Percentiles rank a stretch among this genome's conserved stretches.
phyloP scores from a whole-genome alignment of 53 echinoderm and acorn worm species.

The Temnopleurus reevesii region DNA sequence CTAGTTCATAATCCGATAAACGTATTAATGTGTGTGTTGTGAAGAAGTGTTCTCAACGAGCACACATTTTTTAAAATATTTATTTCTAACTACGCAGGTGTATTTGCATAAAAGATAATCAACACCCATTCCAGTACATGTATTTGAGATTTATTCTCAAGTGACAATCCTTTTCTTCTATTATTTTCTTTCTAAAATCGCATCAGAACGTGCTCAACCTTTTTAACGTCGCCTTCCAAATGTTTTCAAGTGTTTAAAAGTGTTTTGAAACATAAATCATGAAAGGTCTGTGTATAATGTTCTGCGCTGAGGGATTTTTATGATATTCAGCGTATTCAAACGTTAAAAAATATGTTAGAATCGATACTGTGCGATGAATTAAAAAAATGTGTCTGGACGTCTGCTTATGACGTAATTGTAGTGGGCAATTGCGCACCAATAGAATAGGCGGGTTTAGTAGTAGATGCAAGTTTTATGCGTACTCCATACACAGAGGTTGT shows the following conservation, averaged over 20 bases:
- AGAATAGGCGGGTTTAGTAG: too few species aligned
- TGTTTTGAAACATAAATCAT: neutral
- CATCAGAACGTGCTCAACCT: neutral
- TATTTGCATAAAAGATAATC: conserved; percentile 6
- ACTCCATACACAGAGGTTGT: too few species aligned
- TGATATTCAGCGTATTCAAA: too few species aligned
- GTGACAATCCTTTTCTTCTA: neutral
- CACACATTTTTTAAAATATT: neutral
- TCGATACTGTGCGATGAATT: too few species aligned
- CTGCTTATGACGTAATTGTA: too few species aligned
- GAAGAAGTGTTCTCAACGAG: neutral
- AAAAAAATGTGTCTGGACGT: too few species aligned
- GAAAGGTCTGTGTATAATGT: neutral
- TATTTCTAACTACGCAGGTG: neutral
- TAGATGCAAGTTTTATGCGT: too few species aligned
- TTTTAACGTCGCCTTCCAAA: neutral
- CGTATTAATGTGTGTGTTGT: neutral
- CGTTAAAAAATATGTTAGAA: neutral
- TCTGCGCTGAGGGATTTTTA: neutral
- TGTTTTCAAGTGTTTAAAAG: neutral
- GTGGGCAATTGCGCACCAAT: too few species aligned
- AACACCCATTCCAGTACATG: neutral
- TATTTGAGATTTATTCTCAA: neutral
- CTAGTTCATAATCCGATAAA: neutral
- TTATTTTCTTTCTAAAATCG: neutral